Conservation (phyloP, 2,888 invertebrate species). For the Listrodromus nycthemerus region DNA sequence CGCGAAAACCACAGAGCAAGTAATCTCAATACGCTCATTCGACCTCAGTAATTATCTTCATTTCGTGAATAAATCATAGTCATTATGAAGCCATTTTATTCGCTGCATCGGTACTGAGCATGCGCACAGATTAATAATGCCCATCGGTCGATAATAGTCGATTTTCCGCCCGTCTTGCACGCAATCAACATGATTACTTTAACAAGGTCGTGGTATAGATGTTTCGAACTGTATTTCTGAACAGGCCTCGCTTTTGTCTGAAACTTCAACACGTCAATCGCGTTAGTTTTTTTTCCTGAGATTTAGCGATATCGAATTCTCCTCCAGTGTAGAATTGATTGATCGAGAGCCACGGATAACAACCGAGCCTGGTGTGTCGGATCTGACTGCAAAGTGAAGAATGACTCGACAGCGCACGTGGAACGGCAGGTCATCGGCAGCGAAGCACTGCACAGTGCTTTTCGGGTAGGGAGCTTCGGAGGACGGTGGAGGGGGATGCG, state of each 20-base stretch:
- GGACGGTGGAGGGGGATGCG: background rate
- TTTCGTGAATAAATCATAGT: slow-evolving; percentile 61
- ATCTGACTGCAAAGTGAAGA: background rate
- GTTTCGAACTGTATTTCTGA: background rate
- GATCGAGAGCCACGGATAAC: background rate
- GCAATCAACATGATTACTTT: background rate
- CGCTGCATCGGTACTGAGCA: background rate
- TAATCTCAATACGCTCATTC: slow-evolving; percentile 40
- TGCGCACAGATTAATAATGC: too few relatives aligned
- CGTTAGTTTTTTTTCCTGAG: background rate
- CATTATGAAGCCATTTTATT: slow-evolving; percentile 9
- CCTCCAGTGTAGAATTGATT: background rate
- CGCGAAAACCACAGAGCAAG: background rate
- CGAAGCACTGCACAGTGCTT: background rate
- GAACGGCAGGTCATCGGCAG: slow-evolving; percentile 12
- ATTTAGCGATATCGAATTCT: background rate
- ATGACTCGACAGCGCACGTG: slow-evolving; percentile 15
- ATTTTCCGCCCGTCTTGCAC: too few relatives aligned
- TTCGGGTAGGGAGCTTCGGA: background rate
- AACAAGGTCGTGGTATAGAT: background rate
- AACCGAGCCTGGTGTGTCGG: background rate
- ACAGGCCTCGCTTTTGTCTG: background rate
- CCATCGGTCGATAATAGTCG: too few relatives aligned
- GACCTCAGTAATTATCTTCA: slow-evolving; percentile 34
- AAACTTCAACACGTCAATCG: background rate